phyloP scores from a whole-genome alignment of 2,797 vertebrate species.

The Threskiornis aethiopicus region DNA sequence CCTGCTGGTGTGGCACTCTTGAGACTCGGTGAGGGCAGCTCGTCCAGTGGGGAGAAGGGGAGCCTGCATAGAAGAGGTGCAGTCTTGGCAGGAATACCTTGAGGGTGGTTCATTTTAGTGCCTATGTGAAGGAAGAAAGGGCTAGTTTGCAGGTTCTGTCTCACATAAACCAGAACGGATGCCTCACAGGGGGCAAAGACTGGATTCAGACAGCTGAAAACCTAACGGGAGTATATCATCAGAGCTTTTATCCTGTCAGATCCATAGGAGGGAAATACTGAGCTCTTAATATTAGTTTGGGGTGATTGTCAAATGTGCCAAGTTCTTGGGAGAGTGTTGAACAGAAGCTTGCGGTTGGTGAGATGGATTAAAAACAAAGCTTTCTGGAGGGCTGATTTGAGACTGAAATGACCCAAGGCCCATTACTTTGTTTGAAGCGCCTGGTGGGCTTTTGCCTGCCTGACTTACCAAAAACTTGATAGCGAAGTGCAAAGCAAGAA shows the following conservation, averaged over 20 bases:
- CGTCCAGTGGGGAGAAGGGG: neutral
- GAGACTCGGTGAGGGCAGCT: neutral
- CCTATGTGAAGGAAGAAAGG: neutral
- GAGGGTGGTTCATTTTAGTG: neutral
- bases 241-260: neutral
- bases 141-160: neutral
- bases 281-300: neutral
- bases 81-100: neutral
- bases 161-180: neutral
- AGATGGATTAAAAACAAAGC: neutral
- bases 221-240: neutral
- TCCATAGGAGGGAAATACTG: neutral
- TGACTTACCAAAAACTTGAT: neutral
- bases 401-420: neutral
- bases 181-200: neutral
- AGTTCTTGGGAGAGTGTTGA: neutral
- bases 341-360: neutral
- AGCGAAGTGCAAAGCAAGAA: neutral
- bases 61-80: neutral
- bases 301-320: neutral
- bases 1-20: neutral
- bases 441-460: neutral
- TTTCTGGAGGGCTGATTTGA: neutral
- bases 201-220: neutral
- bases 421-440: neutral